Evolutionary conservation across 2,113 vertebrate species (phyloP), one percentile per base, ranked within the genome.

Genomic region (Suncus etruscus): DNA sequence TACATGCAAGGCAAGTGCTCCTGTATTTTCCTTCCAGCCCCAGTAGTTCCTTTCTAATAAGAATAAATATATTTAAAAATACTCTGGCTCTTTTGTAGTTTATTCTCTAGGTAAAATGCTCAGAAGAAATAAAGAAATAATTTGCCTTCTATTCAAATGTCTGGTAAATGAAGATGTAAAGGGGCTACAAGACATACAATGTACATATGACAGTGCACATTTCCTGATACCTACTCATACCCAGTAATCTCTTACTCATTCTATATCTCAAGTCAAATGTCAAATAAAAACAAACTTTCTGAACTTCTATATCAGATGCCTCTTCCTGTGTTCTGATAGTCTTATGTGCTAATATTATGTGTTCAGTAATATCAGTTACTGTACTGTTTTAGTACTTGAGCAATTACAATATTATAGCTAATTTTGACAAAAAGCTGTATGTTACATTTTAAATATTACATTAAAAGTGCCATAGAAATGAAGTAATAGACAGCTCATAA

Each of bases 21-120:
- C n/a, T n/a, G n/a, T n/a, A n/a, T n/a, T n/a, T n/a, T n/a, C n/a
- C n/a, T n/a, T n/a, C n/a, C n/a, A n/a, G n/a, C n/a, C n/a, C 27
- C 77, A 80, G 22, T 75, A 79, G 87, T 81, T 89, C n/a, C 87
- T 87, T 85, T 86, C 29, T 9, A 76, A 51, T 89, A 22, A 70
- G 92, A 94, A 78, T 24, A 81, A 77, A 45, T 72, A 11, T 31
- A 31, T 73, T 76, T 70, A 50, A 54, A 77, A 94, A 79, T 63
- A 0, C 25, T 89, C 31, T 45, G 2, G 66, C 24, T 18, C 68
- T 84, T 84, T 29, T 70, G 11, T 66, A 83, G 39, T n/a, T n/a
- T n/a, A n/a, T n/a, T 54, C 15, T 91, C 39, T 83, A 73, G 6
- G 39, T 54, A 80, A 63, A 86, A 80, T 45, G 83, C 51, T 65